Evolutionary conservation across 2,113 vertebrate species (phyloP), one percentile per base, ranked within the genome.

Genomic region (Atherinomorus stipes): DNA sequence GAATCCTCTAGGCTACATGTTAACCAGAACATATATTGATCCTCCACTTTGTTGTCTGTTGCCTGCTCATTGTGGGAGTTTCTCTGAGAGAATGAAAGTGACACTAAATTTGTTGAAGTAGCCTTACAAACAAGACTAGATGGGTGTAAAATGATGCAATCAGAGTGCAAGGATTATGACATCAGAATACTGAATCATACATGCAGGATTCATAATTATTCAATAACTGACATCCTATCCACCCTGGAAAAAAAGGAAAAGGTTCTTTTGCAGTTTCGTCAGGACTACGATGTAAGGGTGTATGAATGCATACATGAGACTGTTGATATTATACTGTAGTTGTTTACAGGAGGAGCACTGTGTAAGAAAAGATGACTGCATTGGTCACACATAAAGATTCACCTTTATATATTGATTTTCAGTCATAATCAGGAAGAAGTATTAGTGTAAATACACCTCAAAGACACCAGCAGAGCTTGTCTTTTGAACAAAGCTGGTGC

Each of bases 1-100:
- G 72, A 77, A 72, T 83, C 69, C 73, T 72, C 74, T 23, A 54
- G 73, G 23, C 28, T 9, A 12, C 57, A 64, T 78, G 59, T 51
- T 65, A 21, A 23, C 61, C 12, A 26, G 19, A 61, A 26, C 21
- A 15, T 61, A 10, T 38, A 51, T 18, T 13, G 51, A 18, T 59
- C 15, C 42, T 16, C 25, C 11, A 51, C 8, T 34, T 34, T 6
- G 6, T 28, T 28, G 28, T 28, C 63, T 42, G 31, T 18, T 1
- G n/a, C 19, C 31, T 66, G 62, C 26, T 76, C 63, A 58, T 50
- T 50, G 11, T 31, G 21, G 63, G 28, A 75, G 25, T 4, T 6
- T 9, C 44, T 13, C 23, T 26, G 37, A 71, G 23, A 37, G 3
- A 74, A 38, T 45, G 11, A 31, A 71, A 78, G 52, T 57, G 47